These are phyloP conservation scores for Blera fallax DNA, from an alignment of 2,888 invertebrate species.

Conservation along the genomic window DNA sequence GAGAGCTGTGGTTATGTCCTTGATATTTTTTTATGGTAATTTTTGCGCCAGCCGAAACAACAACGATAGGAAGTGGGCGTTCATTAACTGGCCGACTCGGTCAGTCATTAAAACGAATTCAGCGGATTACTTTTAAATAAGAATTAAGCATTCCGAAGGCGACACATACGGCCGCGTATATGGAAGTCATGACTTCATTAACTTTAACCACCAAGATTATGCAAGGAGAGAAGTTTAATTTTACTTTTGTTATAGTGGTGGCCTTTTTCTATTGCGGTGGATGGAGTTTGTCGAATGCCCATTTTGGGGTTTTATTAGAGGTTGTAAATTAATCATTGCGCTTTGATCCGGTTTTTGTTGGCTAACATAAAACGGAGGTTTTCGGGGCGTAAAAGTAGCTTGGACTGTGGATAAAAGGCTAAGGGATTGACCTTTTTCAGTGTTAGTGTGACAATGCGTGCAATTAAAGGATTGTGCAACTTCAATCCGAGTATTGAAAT, in stretches of 20 bases:
- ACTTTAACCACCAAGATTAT: conserved; percentile 68
- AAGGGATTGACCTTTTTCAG: background rate
- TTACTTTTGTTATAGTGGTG: conserved; percentile 31
- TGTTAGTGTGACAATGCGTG: background rate
- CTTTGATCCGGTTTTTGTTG: conserved; percentile 65
- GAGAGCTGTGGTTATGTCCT: conserved; percentile 33
- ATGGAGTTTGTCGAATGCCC: conserved; percentile 1
- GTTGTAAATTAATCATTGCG: conserved; percentile 68
- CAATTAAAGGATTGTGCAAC: background rate
- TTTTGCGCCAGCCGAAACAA: conserved; percentile 26
- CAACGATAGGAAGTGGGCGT: conserved; percentile 1
- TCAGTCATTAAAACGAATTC: conserved; percentile 69
- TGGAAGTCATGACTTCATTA: conserved; percentile 66
- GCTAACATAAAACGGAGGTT: conserved; percentile 38
- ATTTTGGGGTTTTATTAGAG: conserved; percentile 46
- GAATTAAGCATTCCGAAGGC: conserved; percentile 63
- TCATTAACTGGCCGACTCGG: conserved; percentile 55
- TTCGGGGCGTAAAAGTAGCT: background rate
- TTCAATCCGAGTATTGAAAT: background rate
- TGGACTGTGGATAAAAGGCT: background rate
- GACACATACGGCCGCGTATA: conserved; percentile 49
- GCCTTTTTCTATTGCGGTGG: background rate
- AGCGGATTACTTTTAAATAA: conserved; percentile 70
- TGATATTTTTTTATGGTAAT: conserved; percentile 68
- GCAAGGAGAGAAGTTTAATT: conserved; percentile 59